Conservation (phyloP, 2,888 invertebrate genomes). For the Nasonia oneida region DNA sequence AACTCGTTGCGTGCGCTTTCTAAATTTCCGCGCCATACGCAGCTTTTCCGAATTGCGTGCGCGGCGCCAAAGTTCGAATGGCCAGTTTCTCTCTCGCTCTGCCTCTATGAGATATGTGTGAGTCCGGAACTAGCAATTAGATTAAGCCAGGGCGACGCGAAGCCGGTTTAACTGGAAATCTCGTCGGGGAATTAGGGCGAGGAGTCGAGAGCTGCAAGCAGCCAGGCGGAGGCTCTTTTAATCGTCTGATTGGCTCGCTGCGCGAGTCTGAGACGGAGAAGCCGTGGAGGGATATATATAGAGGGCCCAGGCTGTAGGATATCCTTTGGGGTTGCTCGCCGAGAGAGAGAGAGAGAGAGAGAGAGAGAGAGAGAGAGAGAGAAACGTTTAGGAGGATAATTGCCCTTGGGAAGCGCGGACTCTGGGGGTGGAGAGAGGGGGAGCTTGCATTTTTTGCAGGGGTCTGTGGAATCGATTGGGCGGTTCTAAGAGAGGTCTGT, state of each 20-base stretch:
- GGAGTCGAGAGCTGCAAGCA: not conserved
- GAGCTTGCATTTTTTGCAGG: not conserved
- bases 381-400: conserved; percentile 42
- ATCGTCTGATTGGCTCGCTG: conserved; percentile 38
- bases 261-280: not conserved
- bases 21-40: conserved; percentile 17
- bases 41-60: not conserved
- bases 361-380: not conserved
- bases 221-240: conserved; percentile 9
- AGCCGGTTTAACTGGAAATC: conserved; percentile 47
- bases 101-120: not conserved
- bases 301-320: not conserved
- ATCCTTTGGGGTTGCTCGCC: not conserved
- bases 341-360: no score
- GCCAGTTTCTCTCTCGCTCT: conserved; percentile 24
- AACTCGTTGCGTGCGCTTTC: conserved; percentile 17
- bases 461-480: not conserved
- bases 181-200: conserved; percentile 42
- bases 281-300: not conserved
- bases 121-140: conserved; percentile 46
- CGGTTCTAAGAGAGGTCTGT: not conserved
- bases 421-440: no score
- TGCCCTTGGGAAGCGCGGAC: conserved; percentile 10
- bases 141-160: conserved; percentile 17
- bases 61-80: conserved; percentile 24